Conservation (phyloP, 2,113 vertebrate species). For the Lasiurus borealis region DNA sequence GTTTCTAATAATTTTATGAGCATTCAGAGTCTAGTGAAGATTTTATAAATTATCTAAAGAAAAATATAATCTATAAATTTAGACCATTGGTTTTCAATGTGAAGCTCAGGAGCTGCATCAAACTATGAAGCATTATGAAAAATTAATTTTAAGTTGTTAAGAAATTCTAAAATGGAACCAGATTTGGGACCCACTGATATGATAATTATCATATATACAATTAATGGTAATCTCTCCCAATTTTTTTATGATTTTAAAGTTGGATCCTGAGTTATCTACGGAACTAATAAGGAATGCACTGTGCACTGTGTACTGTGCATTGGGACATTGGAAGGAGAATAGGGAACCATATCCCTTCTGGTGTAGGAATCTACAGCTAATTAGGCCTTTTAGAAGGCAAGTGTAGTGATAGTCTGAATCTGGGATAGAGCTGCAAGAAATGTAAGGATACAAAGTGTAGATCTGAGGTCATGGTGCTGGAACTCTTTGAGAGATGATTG, state of each 20-base stretch:
- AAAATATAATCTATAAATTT: not conserved
- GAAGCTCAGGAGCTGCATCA: accelerated
- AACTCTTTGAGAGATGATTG: not conserved
- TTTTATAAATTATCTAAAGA: not conserved
- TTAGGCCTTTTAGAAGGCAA: not conserved
- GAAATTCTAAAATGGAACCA: not conserved
- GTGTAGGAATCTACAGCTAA: not conserved
- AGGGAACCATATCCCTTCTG: accelerated
- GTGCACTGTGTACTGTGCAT: not conserved
- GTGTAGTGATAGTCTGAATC: not conserved
- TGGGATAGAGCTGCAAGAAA: not conserved
- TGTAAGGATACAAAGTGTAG: not conserved
- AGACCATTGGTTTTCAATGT: not conserved
- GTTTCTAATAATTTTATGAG: not conserved
- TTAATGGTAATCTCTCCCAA: not conserved
- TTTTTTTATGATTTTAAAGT: not conserved
- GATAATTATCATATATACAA: not conserved
- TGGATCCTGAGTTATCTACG: not conserved
- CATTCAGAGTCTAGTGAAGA: not conserved
- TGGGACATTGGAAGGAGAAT: not conserved
- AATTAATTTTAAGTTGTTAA: not conserved
- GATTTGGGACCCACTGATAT: not conserved
- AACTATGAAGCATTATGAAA: not conserved
- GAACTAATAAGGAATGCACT: not conserved
- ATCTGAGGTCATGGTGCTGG: not conserved